Evolutionary conservation across 2,888 invertebrate species (phyloP), one percentile per base, ranked within the genome.

Genomic region (Nebria brevicollis): DNA sequence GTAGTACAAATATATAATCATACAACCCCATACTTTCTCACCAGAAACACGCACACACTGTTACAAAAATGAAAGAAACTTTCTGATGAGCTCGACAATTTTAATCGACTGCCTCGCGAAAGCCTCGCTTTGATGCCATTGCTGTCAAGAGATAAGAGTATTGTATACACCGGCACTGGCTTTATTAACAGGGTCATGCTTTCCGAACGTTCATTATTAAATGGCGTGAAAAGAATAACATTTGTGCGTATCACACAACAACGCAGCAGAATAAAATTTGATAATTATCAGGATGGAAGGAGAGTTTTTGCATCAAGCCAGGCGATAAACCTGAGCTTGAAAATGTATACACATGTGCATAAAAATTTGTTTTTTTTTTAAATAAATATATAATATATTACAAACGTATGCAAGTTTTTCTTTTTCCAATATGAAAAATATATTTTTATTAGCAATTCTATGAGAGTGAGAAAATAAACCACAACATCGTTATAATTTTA

Each of bases 31-130:
- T 1, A 34, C 34, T 5, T 2, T 34, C 34, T 34, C 34, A 34
- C 34, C 34, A 34, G 34, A 34, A 34, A 34, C 34, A 34, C 34
- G 54, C 54, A 13, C 7, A 54, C 54, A 8, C 75, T 6, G 20
- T 34, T 26, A 68, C n/a, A 80, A 80, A 80, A 75, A 72, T 34
- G 10, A 13, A 65, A 41, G 65, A 73, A 78, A 78, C 41, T 77
- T 77, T 77, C 41, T 77, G 77, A 77, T 77, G 77, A 77, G 72
- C 54, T 54, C 72, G 68, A 68, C 77, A 70, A 77, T 77, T 77
- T 77, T 77, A 77, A 77, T 77, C 77, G 77, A 77, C 42, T 70
- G 15, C 70, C 68, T 68, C 68, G 11, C 68, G 5, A 34, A 34
- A 34, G 34, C 34, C 34, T 34, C 66, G 77, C 41, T 41, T 20